Evolutionary conservation across 2,797 vertebrate genomes (phyloP), one percentile per base, ranked within the genome.

Genomic region (Paedocypris micromegethes): DNA sequence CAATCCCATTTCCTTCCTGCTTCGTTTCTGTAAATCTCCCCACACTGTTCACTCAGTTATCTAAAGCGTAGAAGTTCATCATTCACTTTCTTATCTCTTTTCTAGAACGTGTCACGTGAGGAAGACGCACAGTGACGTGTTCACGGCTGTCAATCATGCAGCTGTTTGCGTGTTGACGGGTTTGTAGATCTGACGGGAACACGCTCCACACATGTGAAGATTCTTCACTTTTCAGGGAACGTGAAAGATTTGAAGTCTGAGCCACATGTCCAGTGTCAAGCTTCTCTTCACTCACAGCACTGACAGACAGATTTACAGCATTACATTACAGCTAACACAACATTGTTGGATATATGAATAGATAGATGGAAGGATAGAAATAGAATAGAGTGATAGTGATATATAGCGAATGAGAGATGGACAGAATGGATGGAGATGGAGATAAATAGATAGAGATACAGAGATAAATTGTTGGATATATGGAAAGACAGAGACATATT

Each of bases 151-250:
- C 78, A 82, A 63, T 74, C 75, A 83, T 61, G 72, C 72, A 78
- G 68, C 80, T 72, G 66, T 79, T 82, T 85, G 78, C 75, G 83
- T 87, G 80, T 71, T 80, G 66, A 60, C 72, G 56, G 55, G 60
- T 3, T 64, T 64, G 72, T 53, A 64, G 4, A 47, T 46, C 67
- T 66, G 60, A 53, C 58, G 68, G 62, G n/a, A 76, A 61, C 73
- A 73, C 55, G 60, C 37, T 55, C 75, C 73, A 77, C 78, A 82
- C 60, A 73, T 74, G 83, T 61, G 72, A 71, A 78, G 68, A 81
- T 72, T 64, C 78, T 82, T 85, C 79, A 74, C 83, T 87, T 79
- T 71, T 80, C 65, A 60, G 70, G 56, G 55, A 59, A 3, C 64
- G 61, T 62, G 60, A 57, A 79, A 66, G 81, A 80, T 78, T 57